Percentiles rank a stretch among this genome's conserved stretches.
Evolutionary conservation across 2,113 vertebrate species (phyloP).

Genomic region (Sceloporus tristichus): DNA sequence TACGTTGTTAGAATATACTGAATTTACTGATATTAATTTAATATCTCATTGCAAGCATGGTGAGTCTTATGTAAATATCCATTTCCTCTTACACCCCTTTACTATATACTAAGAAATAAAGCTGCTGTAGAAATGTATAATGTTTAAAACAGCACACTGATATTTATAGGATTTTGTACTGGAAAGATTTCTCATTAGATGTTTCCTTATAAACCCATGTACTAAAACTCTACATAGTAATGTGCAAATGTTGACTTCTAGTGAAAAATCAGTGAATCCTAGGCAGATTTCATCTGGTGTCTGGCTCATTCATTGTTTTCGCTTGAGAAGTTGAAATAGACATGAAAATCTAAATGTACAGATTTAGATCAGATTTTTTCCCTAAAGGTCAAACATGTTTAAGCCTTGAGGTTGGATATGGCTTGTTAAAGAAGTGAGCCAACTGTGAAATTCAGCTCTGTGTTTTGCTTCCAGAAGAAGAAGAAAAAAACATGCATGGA

Average conservation of each 20-base stretch:
- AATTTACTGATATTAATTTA: too few species aligned
- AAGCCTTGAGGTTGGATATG: neutral
- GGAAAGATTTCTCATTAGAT: neutral
- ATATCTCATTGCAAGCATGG: too few species aligned
- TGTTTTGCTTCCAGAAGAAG: neutral
- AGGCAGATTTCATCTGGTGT: slow-evolving; percentile 23
- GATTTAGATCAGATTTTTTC: neutral
- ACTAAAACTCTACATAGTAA: neutral
- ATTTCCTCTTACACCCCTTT: neutral
- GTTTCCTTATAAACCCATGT: neutral
- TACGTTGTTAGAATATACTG: too few species aligned
- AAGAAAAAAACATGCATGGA: neutral
- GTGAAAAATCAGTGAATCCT: neutral
- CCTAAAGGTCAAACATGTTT: slow-evolving; percentile 4
- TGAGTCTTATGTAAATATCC: too few species aligned
- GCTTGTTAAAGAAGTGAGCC: slow-evolving; percentile 14
- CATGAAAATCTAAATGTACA: neutral
- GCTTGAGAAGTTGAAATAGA: neutral
- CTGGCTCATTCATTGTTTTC: slow-evolving; percentile 20
- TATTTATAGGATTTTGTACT: too few species aligned
- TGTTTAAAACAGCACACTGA: too few species aligned
- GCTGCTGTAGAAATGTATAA: neutral
- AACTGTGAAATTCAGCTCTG: slow-evolving; percentile 27
- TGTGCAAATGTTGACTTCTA: neutral
- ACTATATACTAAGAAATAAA: slow-evolving; percentile 3